These are phyloP conservation scores for Achroia grisella DNA, from an alignment of 1,140 invertebrate species.

Conservation along the genomic window DNA sequence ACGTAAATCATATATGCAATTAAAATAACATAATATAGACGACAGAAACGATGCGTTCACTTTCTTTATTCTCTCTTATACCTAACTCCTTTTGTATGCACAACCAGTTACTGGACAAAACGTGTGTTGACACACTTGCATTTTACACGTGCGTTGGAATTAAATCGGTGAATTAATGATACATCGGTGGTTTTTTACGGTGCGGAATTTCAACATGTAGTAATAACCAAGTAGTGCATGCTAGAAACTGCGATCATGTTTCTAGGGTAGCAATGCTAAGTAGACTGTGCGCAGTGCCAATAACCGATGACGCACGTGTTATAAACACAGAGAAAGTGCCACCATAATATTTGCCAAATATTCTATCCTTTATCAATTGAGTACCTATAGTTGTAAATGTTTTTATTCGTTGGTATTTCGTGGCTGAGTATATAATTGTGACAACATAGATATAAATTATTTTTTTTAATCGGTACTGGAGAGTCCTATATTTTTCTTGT, in stretches of 20 bases:
- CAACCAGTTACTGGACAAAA: slow-evolving; percentile 22
- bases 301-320: slow-evolving; percentile 8
- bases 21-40: slow-evolving; percentile 11
- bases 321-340: slow-evolving; percentile 10
- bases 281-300: background rate
- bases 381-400: no score
- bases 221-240: slow-evolving; percentile 4
- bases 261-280: background rate
- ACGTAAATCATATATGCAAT: slow-evolving; percentile 2
- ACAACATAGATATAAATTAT: no score
- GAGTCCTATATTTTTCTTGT: no score
- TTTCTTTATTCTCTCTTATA: slow-evolving; percentile 38
- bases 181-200: slow-evolving; percentile 5
- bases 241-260: background rate
- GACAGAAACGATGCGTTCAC: slow-evolving; percentile 30
- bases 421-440: no score
- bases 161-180: slow-evolving; percentile 3
- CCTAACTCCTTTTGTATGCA: slow-evolving; percentile 37
- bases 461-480: no score
- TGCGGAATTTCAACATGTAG: background rate
- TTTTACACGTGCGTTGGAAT: background rate
- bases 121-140: slow-evolving; percentile 29
- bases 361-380: background rate
- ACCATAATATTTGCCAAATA: slow-evolving; percentile 7
- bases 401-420: no score